A percentile compares a stretch with the other conserved stretches of the same genome.
phyloP scores from a whole-genome alignment of 2,888 invertebrate species.

The Rugalucina vietnamica region DNA sequence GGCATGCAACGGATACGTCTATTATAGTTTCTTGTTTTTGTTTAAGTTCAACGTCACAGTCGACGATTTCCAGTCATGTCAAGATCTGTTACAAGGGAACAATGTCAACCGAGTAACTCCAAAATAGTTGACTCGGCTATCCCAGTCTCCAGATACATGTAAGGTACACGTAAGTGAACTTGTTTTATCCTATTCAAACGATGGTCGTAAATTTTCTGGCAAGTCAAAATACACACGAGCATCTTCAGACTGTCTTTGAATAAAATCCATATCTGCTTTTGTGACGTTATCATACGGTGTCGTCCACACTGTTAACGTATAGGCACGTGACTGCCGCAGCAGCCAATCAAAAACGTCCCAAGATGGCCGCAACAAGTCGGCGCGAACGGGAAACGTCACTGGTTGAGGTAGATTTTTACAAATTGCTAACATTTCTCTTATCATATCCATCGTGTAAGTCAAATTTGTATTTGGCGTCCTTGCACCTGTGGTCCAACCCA shows the following conservation, averaged over 20 bases:
- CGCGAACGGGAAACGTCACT: conserved; percentile 92
- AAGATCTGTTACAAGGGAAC: too few relatives aligned
- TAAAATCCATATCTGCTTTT: conserved; percentile 87
- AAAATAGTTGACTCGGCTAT: too few relatives aligned
- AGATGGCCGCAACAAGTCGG: conserved; percentile 89
- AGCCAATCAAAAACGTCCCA: conserved; percentile 87
- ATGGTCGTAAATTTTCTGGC: conserved; percentile 84
- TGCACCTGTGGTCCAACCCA: conserved; percentile 94
- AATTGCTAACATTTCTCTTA: conserved; percentile 83
- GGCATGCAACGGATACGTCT: too few relatives aligned
- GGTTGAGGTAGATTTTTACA: conserved; percentile 86
- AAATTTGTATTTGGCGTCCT: conserved; percentile 84
- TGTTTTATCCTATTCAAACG: conserved; percentile 15
- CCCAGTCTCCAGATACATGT: too few relatives aligned
- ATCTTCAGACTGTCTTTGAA: conserved; percentile 89
- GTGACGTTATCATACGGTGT: conserved; percentile 88
- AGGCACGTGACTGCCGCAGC: conserved; percentile 85
- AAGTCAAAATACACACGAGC: conserved; percentile 91
- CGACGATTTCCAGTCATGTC: too few relatives aligned
- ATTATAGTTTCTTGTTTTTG: too few relatives aligned
- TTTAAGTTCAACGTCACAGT: too few relatives aligned
- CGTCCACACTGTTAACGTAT: conserved; percentile 86
- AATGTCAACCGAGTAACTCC: too few relatives aligned
- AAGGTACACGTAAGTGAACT: too few relatives aligned
- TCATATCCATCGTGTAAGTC: conserved; percentile 86